phyloP scores from a whole-genome alignment of 2,797 vertebrate genomes.

The Leptodactylus fallax region DNA sequence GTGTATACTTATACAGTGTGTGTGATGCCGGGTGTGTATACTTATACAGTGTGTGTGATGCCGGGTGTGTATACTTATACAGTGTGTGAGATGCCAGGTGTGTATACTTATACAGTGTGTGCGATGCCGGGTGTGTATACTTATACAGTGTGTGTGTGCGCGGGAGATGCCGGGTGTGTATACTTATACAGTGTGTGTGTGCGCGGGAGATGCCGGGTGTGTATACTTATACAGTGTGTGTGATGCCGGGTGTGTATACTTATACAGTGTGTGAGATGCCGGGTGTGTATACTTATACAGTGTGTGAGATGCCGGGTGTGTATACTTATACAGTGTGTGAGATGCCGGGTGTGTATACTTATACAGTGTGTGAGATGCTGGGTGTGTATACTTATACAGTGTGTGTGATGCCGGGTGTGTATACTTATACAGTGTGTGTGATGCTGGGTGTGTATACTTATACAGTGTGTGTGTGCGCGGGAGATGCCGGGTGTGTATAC shows the following conservation, averaged over 20 bases:
- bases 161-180: too few species aligned
- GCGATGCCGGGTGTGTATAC: neutral
- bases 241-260: neutral
- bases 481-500: neutral
- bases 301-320: neutral
- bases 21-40: neutral
- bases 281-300: neutral
- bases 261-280: neutral
- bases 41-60: neutral
- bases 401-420: neutral
- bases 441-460: too few species aligned
- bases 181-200: too few species aligned
- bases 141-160: neutral
- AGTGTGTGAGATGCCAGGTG: too few species aligned
- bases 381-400: too few species aligned
- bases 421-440: neutral
- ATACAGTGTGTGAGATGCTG: neutral
- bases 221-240: neutral
- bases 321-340: neutral
- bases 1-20: neutral
- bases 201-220: neutral
- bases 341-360: neutral
- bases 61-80: neutral
- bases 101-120: too few species aligned
- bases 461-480: neutral